A percentile compares a stretch with the other conserved stretches of the same genome.
phyloP scores from a whole-genome alignment of 2,113 vertebrate species.

The Pangasianodon hypophthalmus region DNA sequence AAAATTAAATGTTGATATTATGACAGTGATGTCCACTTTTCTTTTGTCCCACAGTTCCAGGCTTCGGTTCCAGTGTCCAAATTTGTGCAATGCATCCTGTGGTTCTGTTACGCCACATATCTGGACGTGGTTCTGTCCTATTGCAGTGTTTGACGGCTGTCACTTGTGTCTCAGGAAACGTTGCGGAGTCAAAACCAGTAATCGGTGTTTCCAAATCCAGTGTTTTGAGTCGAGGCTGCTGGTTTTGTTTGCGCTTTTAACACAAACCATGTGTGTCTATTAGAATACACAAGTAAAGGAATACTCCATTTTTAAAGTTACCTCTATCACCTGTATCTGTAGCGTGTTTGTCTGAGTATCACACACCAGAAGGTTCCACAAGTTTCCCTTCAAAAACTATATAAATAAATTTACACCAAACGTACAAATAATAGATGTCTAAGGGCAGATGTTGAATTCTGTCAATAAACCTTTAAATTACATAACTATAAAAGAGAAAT shows the following conservation, averaged over 20 bases:
- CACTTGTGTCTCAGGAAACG: conserved; percentile 20
- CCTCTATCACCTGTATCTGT: neutral
- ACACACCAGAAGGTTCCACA: neutral
- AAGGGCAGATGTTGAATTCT: neutral
- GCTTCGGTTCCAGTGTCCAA: neutral
- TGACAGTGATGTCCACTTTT: neutral
- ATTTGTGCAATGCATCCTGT: neutral
- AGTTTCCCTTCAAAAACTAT: neutral
- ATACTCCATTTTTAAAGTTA: neutral
- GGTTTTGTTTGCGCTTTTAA: neutral
- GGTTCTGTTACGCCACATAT: neutral
- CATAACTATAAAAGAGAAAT: neutral
- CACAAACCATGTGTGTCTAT: neutral
- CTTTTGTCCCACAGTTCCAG: neutral
- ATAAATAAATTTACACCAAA: neutral
- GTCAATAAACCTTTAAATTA: neutral
- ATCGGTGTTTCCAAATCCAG: conserved; percentile 25
- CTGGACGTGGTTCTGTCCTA: conserved; percentile 10
- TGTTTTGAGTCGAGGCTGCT: neutral
- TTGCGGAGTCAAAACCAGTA: conserved; percentile 29
- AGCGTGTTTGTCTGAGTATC: neutral
- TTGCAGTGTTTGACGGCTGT: neutral
- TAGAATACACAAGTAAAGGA: neutral
- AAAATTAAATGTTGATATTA: neutral
- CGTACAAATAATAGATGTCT: neutral